phyloP scores from a whole-genome alignment of 2,888 invertebrate genomes.

The Himalopsyche anomala region DNA sequence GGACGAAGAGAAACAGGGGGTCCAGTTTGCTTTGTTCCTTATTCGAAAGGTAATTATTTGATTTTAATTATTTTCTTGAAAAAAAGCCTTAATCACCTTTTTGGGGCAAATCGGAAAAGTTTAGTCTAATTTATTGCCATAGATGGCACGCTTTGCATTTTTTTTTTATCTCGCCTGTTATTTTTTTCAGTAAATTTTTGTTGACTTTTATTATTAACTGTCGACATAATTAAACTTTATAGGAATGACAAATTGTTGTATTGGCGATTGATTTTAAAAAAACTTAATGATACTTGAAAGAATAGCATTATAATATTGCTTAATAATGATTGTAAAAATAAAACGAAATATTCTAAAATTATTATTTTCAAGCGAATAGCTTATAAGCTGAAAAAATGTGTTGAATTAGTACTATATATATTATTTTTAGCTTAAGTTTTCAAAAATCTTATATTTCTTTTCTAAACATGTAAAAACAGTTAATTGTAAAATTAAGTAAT shows the following conservation, averaged over 20 bases:
- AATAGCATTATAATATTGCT: too few relatives aligned
- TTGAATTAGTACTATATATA: too few relatives aligned
- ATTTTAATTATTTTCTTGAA: slow-evolving; percentile 65
- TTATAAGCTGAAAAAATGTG: too few relatives aligned
- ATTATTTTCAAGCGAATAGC: too few relatives aligned
- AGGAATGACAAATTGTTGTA: not conserved
- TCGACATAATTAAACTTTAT: not conserved
- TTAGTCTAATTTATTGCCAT: slow-evolving; percentile 63
- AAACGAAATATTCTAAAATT: too few relatives aligned
- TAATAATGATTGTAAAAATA: too few relatives aligned
- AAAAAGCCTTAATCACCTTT: slow-evolving; percentile 64
- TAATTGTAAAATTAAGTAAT: too few relatives aligned
- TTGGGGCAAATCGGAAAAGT: slow-evolving; percentile 62
- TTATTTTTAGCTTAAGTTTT: too few relatives aligned
- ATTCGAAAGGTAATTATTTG: slow-evolving; percentile 66
- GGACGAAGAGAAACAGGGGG: not conserved
- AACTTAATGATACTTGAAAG: too few relatives aligned
- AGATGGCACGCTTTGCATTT: slow-evolving; percentile 44
- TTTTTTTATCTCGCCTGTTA: slow-evolving; percentile 41
- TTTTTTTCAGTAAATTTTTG: not conserved
- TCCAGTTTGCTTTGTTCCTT: slow-evolving; percentile 63
- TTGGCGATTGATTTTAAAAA: not conserved
- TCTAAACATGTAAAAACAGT: too few relatives aligned
- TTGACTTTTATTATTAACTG: slow-evolving; percentile 7
- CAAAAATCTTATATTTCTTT: too few relatives aligned